Percentiles rank a stretch among this genome's conserved stretches.
Conservation (phyloP, 1,140 invertebrate genomes). For the Cryptotermes secundus region DNA sequence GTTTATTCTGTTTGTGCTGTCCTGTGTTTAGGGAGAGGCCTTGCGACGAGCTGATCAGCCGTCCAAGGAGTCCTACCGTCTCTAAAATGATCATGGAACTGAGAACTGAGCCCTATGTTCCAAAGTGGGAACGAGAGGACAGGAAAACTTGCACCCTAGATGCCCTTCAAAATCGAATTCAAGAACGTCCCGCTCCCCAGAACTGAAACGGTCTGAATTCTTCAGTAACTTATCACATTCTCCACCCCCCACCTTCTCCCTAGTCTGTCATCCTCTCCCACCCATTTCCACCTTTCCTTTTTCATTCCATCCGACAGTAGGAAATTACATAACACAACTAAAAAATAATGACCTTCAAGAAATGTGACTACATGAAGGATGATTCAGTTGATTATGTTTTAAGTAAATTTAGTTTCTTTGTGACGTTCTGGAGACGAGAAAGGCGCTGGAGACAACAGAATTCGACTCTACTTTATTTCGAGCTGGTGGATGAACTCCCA, state of each 20-base stretch:
- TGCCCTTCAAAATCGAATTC: neutral
- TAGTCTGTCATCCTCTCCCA: neutral
- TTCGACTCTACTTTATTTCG: neutral
- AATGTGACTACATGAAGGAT: neutral
- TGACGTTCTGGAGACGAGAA: neutral
- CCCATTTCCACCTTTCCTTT: neutral
- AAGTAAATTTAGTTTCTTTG: neutral
- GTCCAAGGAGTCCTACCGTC: too few species aligned
- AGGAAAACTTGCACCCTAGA: too few species aligned
- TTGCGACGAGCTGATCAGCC: too few species aligned
- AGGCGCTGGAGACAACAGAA: neutral
- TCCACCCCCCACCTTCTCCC: neutral
- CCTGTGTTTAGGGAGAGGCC: too few species aligned
- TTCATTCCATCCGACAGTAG: neutral
- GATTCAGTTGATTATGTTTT: neutral
- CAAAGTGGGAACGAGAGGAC: too few species aligned
- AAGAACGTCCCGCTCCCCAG: conserved; percentile 1
- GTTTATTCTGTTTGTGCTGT: too few species aligned
- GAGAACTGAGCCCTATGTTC: too few species aligned
- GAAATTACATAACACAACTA: neutral
- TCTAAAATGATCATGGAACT: too few species aligned
- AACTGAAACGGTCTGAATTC: neutral
- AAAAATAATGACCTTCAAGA: neutral
- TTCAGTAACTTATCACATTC: neutral
- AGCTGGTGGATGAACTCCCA: neutral